Base-by-base conservation (phyloP, 2,113 vertebrate genomes). In the Tor tambroides region DNA sequence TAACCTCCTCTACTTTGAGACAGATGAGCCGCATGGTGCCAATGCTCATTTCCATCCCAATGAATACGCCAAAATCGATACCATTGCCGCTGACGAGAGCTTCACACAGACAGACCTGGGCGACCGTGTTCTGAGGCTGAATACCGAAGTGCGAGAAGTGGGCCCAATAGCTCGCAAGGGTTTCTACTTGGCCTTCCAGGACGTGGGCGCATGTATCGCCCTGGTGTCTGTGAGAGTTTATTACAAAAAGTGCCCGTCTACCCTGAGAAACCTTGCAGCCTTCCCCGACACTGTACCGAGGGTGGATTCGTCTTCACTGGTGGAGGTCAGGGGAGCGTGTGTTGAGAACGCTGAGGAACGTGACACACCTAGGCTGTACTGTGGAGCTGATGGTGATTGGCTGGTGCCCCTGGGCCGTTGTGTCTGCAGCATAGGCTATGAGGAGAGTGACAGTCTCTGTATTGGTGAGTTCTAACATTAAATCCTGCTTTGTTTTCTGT, bases 81-180 rank as follows among this genome's bases (percentile, higher is more conserved):
- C 98, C 49, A 98, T 99, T 81, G 98, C 98, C 1, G 98, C 98
- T 4, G 98, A 99, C 72, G 98, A 99, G 92, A 99, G 98, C 89
- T 99, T 99, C 78, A 99, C 98, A n/a, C 98, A 99, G 90, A 98
- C 98, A 87, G 98, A 99, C 92, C 93, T 99, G 83, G 98, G 98
- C 2, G 98, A 99, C 89, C 97, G 98, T 23, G 98, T 99, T 90
- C 96, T 99, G 81, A 97, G 98, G 86, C 96, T 99, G 82, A 99
- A 99, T 90, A 99, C 97, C 0, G 98, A 99, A 91, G 95, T 99
- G 38, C 96, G 98, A 23, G 97, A 99, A 75, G 96, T 99, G 59
- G 98, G 71, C 5, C 71, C 98, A 0, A 94, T 99, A 91, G 96
- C 92, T 90, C 96, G 92, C 87, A 98, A 96, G 87, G 98, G 98